Percentiles rank a stretch among this genome's conserved stretches.
phyloP scores from a whole-genome alignment of 1,140 invertebrate species.

The Proctacanthus coquilletti region DNA sequence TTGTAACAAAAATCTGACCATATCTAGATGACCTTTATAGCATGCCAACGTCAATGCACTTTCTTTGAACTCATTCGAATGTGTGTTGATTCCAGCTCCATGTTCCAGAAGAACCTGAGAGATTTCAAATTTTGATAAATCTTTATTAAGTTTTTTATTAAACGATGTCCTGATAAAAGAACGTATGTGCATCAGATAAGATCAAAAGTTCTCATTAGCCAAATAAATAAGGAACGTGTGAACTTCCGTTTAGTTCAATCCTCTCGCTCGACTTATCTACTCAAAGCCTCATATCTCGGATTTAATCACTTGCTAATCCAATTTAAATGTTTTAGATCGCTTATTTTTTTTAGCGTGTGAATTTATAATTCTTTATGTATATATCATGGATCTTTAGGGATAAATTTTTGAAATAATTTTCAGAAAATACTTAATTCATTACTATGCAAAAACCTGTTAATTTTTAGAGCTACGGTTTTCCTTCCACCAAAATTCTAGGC shows the following conservation, averaged over 20 bases:
- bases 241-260: not conserved
- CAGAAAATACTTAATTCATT: too few species aligned
- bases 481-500: not conserved
- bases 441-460: too few species aligned
- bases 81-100: slow-evolving; percentile 94
- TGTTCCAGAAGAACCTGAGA: slow-evolving; percentile 64
- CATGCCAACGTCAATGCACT: slow-evolving; percentile 89
- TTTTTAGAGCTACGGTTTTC: not conserved
- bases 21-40: slow-evolving; percentile 94
- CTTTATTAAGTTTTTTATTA: not conserved
- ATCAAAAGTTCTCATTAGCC: slow-evolving; percentile 25
- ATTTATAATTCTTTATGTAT: too few species aligned
- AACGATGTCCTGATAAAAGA: not conserved
- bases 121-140: slow-evolving; percentile 3
- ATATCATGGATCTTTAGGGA: too few species aligned
- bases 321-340: not conserved
- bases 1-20: slow-evolving; percentile 90
- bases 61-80: slow-evolving; percentile 97
- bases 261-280: not conserved
- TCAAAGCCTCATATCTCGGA: slow-evolving; percentile 24
- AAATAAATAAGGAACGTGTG: slow-evolving; percentile 3
- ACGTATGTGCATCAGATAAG: slow-evolving; percentile 28
- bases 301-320: slow-evolving; percentile 24
- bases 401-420: too few species aligned
- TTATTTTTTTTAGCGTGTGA: too few species aligned